A percentile compares a stretch with the other conserved stretches of the same genome.
Evolutionary conservation across 2,797 vertebrate genomes (phyloP).

Genomic region (Phylloscopus collybita): DNA sequence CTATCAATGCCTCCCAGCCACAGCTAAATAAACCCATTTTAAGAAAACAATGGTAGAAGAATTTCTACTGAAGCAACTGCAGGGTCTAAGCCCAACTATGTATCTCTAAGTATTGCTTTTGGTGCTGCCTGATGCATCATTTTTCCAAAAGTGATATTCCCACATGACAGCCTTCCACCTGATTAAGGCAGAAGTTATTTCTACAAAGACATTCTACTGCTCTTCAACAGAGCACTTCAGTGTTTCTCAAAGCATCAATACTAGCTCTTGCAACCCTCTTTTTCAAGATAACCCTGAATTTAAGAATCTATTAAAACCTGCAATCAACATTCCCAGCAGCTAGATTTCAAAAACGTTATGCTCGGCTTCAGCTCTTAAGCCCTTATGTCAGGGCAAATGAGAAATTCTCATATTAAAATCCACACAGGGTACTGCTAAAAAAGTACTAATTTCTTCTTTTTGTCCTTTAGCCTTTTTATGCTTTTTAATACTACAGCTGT

Average conservation of each 20-base stretch:
- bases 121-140: not conserved
- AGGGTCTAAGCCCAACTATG: not conserved
- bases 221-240: not conserved
- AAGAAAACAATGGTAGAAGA: not conserved
- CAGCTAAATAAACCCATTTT: not conserved
- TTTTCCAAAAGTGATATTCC: not conserved
- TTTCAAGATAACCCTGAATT: not conserved
- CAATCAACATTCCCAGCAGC: not conserved
- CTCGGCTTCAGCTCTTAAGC: not conserved
- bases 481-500: not conserved
- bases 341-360: not conserved
- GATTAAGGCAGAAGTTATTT: not conserved
- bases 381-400: not conserved
- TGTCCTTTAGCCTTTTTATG: not conserved
- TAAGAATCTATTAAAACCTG: not conserved
- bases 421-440: not conserved
- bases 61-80: not conserved
- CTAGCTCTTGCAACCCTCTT: not conserved
- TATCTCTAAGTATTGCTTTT: not conserved
- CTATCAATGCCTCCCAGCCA: not conserved
- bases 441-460: not conserved
- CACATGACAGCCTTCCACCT: accelerated
- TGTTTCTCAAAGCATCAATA: not conserved
- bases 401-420: not conserved
- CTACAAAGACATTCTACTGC: not conserved